phyloP scores from a whole-genome alignment of 2,113 vertebrate species.

The Pollimyrus isidori region DNA sequence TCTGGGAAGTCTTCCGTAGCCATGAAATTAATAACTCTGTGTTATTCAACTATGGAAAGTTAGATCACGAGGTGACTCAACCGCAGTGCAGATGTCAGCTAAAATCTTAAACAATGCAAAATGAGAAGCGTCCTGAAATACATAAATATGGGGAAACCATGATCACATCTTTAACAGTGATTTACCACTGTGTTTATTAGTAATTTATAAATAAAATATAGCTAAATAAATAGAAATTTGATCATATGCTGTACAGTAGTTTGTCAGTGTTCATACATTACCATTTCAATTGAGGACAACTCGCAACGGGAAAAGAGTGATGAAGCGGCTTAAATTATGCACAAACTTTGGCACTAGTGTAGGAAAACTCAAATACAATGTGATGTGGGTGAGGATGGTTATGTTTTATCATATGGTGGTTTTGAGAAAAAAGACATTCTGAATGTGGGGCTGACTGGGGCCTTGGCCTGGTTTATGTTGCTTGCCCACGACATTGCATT shows the following conservation, averaged over 20 bases:
- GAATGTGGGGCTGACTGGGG: not conserved
- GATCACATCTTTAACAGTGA: not conserved
- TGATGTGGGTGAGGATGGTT: not conserved
- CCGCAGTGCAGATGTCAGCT: not conserved
- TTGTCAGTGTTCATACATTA: not conserved
- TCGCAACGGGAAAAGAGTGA: not conserved
- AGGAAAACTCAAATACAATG: not conserved
- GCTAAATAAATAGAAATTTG: not conserved
- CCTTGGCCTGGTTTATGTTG: not conserved
- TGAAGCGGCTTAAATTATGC: not conserved
- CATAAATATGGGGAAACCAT: not conserved
- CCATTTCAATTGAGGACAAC: not conserved
- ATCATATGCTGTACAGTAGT: not conserved
- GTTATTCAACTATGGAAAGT: not conserved
- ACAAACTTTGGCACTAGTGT: not conserved
- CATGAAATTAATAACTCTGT: not conserved
- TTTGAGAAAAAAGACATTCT: not conserved
- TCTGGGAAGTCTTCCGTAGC: not conserved
- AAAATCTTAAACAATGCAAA: not conserved
- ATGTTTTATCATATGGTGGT: not conserved
- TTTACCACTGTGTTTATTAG: not conserved
- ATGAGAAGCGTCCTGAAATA: not conserved
- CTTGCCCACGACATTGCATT: not conserved
- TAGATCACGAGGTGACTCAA: not conserved
- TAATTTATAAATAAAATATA: not conserved